Evolutionary conservation across 2,797 vertebrate species (phyloP), one percentile per base, ranked within the genome.

Genomic region (Oryzias dopingdopingensis): DNA sequence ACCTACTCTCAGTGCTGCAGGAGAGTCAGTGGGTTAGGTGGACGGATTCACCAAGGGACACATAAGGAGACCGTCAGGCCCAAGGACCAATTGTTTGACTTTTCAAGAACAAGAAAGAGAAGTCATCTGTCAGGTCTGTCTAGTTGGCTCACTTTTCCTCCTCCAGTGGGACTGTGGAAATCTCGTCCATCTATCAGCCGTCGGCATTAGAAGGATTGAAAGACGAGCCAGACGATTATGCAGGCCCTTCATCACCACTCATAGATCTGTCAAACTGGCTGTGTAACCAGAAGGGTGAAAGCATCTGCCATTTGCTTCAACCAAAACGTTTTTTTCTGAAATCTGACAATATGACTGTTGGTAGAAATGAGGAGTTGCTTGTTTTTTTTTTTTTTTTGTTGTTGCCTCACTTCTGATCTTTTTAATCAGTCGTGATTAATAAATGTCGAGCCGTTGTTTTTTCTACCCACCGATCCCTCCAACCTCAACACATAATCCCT

Each of bases 401-500:
- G 29, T 14, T 37, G 18, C 12, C 2, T 15, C 5, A 44, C 3
- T 57, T 50, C 52, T 2, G 6, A 42, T 26, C 4, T 0, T 54
- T 66, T 42, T 44, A 20, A 29, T 60, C 20, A 29, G 17, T 8
- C 61, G 22, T 1, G 0, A 62, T 52, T 50, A 54, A 68, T 72
- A 75, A 49, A 86, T 82, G 84, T 84, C 75, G 57, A 59, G 58
- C n/a, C 37, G 52, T 16, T 5, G 65, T 51, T 76, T 74, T 62
- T 80, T 60, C 42, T 42, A 56, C 59, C 60, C 77, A n/a, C 37
- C 59, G 15, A 2, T 59, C 44, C 53, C 59, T 56, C 63, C 67
- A 37, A 10, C 23, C 22, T 7, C 23, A 17, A 56, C 56, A 49
- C 61, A 57, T 17, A 22, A 57, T 29, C 72, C 42, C 32, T 83